Percentiles rank a stretch among this genome's conserved stretches.
Evolutionary conservation across 2,797 vertebrate genomes (phyloP).

Genomic region (Poecilia wingei): DNA sequence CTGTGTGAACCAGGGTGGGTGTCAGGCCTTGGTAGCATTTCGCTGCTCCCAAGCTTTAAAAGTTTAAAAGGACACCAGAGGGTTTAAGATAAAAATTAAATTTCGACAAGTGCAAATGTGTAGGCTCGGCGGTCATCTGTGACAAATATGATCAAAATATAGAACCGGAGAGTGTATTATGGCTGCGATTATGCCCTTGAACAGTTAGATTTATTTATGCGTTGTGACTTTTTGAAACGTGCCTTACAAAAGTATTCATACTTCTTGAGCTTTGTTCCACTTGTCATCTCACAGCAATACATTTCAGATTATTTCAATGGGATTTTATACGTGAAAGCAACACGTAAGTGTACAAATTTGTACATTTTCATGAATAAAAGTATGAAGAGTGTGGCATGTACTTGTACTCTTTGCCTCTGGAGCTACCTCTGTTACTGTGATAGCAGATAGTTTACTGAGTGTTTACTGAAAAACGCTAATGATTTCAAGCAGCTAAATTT

Average conservation of each 20-base stretch:
- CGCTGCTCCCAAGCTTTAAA: conserved; percentile 8
- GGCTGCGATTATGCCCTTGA: conserved; percentile 1
- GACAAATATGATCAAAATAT: neutral
- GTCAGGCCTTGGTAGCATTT: neutral
- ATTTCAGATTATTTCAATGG: neutral
- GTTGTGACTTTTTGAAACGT: conserved; percentile 25
- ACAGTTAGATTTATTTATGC: conserved; percentile 19
- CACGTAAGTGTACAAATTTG: neutral
- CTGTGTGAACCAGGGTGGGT: conserved; percentile 8
- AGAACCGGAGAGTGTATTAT: neutral
- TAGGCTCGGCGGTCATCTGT: neutral
- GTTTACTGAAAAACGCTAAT: neutral
- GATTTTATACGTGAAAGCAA: neutral
- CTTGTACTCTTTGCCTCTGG: neutral
- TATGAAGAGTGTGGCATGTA: neutral
- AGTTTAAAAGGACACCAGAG: conserved; percentile 1
- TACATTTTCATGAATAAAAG: neutral
- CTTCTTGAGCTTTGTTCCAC: neutral
- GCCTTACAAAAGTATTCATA: conserved; percentile 6
- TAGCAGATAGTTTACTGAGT: too few species aligned
- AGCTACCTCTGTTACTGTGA: neutral
- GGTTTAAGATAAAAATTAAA: neutral
- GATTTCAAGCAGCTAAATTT: neutral
- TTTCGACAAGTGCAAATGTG: neutral
- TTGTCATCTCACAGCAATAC: neutral